Base-by-base conservation (phyloP, 2,113 vertebrate species). In the Myotis lucifugus region DNA sequence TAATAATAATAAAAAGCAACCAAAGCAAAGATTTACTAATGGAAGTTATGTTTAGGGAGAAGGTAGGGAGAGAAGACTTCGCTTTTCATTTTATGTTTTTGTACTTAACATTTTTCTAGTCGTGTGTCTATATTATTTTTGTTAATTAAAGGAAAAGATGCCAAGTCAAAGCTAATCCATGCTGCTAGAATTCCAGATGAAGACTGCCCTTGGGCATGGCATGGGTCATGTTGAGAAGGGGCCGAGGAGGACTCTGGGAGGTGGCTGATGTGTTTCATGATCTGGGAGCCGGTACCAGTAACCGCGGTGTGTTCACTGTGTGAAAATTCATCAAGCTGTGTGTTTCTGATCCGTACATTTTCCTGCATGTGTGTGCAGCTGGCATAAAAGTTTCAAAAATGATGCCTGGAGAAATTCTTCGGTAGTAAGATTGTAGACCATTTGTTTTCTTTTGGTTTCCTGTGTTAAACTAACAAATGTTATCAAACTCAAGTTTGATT, bases 31-130 rank as follows among this genome's bases (percentile, higher is more conserved):
- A 46, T 37, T 61, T 77, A 18, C 29, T n/a, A 6, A 32, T 72
- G 8, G 21, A 72, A 90, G n/a, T 34, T 72, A 85, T 42, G 18
- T 61, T 59, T 78, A 83, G 50, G 64, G 34, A 27, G 67, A 64
- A 48, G 37, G 1, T 5, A n/a, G 34, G 34, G 46, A 69, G 61
- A 67, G 15, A 86, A 4, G 32, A 61, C 70, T 92, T 95, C 59
- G 15, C 10, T 93, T 93, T 89, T 37, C 14, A 52, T 59, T 92
- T 84, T 87, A 17, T 46, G 67, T 46, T 85, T 93, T 50, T 34
- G 8, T 42, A 70, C 32, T 76, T 92, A 40, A 69, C 76, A 21
- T 18, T 83, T 66, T 85, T 66, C 74, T 86, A 27, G 29, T n/a
- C 5, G 21, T 19, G 6, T 1, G 52, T 25, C 67, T 86, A 37